Base-by-base conservation (phyloP, 2,888 invertebrate genomes). In the Microctonus hyperodae region DNA sequence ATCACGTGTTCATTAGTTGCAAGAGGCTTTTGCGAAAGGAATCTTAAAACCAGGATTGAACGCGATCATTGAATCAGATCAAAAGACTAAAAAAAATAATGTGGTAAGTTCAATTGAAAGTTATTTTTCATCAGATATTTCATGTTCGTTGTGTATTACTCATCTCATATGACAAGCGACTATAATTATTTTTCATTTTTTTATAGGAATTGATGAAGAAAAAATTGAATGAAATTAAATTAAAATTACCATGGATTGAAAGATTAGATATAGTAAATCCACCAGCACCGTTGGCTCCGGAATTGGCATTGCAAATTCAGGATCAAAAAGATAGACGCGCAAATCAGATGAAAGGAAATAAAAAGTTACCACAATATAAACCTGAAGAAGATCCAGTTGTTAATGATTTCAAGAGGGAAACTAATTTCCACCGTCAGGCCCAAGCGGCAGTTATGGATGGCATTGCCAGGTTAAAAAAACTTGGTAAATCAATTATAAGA, bases 351-450 rank as follows among this genome's bases (percentile, higher is more conserved):
- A 88, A 90, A 74, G 92, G 92, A 67, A 91, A 89, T 67, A 90
- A 89, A 75, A 93, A 93, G 72, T 84, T 91, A 56, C 88, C 88
- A 11, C 87, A 87, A 62, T 88, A 89, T 74, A 85, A 87, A 1
- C 88, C 92, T 0, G 86, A 87, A 0, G 90, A 92, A 69, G 94
- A 95, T 83, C 93, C 93, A 0, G 89, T 94, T 0, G 83, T 95
- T 23, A 94, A 97, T 86, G 97, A 98, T 83, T 97, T 97, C 78
- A 93, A 93, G 81, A 86, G 97, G 37, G 98, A 98, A 86, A 93
- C 94, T 80, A 86, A 90, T 72, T 95, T 95, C 73, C 92, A 95
- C 77, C 87, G 95, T 23, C 95, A 95, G 83, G 96, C 94, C 0
- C 95, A 98, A 81, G 90, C 92, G 23, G 91, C 97, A 0, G 95